Base-by-base conservation (phyloP, 2,113 vertebrate species). In the Xiphophorus maculatus region DNA sequence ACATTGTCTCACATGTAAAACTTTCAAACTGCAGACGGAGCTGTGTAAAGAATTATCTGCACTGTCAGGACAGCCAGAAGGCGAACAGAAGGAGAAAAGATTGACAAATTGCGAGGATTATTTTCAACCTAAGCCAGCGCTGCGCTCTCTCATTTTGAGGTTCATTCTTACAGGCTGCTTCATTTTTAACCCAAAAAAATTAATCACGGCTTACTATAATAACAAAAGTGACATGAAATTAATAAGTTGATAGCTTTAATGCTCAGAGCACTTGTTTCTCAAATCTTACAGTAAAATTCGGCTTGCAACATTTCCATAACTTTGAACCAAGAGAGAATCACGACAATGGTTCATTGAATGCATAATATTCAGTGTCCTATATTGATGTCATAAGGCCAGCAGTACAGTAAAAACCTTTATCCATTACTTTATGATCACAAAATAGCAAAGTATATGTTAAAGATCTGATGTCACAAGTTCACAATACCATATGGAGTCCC, bases 171-270 rank as follows among this genome's bases (percentile, higher is more conserved):
- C 17, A 66, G 25, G n/a, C 48, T 44, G 73, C 13, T n/a, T 5
- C 40, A 32, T 66, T 64, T 25, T 33, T 37, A 76, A 64, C 37
- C 77, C 32, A 66, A 40, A 17, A 60, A 85, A 77, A 88, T 83
- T 19, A 87, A 85, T 81, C 80, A 67, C 60, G 60, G 19, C 63
- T 83, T 87, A 77, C 79, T 82, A 86, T 32, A 40, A 48, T 79
- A 63, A 82, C 89, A 66, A 88, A 88, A 69, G 74, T 82, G 77
- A 65, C 79, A 77, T 19, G 2, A 60, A 27, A 75, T 27, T 72
- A 75, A 69, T 71, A 37, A 82, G 66, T 60, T 64, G 63, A 71
- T 72, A 63, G 71, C 17, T 19, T 27, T 69, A 69, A 74, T 71
- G n/a, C 22, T 54, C 30, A 8, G 25, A 58, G 22, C 10, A 32